A percentile compares a stretch with the other conserved stretches of the same genome.
phyloP scores from a whole-genome alignment of 2,888 invertebrate genomes.

The Ischnura elegans region DNA sequence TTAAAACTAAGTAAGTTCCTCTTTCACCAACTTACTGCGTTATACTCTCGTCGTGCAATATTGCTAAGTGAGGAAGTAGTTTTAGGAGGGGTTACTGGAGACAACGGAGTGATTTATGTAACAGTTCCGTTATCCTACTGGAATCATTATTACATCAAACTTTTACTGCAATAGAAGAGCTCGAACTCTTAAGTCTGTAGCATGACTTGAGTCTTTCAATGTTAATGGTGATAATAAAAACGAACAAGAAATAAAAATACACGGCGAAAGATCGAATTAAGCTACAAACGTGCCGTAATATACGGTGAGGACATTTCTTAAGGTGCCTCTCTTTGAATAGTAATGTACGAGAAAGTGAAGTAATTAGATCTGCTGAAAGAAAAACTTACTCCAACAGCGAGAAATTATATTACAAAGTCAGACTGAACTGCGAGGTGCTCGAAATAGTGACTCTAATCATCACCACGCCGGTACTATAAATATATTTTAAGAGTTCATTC shows the following conservation, averaged over 20 bases:
- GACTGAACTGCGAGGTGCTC: neutral
- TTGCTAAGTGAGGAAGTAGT: no score
- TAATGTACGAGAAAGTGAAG: neutral
- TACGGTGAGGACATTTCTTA: neutral
- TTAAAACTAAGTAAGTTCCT: no score
- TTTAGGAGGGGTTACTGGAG: no score
- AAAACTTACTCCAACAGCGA: neutral
- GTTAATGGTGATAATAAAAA: neutral
- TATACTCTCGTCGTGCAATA: no score
- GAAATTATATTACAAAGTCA: neutral
- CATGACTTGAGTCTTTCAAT: no score
- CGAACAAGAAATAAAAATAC: neutral
- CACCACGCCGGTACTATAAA: neutral
- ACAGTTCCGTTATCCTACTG: no score
- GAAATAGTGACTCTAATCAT: neutral
- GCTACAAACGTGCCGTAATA: neutral
- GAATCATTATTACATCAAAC: no score
- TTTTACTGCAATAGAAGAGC: no score
- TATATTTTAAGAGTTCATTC: neutral
- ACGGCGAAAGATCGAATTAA: neutral
- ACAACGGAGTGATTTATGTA: no score
- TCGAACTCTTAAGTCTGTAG: no score
- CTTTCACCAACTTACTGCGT: no score
- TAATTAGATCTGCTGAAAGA: neutral
- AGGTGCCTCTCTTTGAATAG: neutral